A percentile compares a stretch with the other conserved stretches of the same genome.
These are phyloP conservation scores for Protobothrops flavoviridis DNA, from an alignment of 2,113 vertebrate genomes.

Conservation along the genomic window DNA sequence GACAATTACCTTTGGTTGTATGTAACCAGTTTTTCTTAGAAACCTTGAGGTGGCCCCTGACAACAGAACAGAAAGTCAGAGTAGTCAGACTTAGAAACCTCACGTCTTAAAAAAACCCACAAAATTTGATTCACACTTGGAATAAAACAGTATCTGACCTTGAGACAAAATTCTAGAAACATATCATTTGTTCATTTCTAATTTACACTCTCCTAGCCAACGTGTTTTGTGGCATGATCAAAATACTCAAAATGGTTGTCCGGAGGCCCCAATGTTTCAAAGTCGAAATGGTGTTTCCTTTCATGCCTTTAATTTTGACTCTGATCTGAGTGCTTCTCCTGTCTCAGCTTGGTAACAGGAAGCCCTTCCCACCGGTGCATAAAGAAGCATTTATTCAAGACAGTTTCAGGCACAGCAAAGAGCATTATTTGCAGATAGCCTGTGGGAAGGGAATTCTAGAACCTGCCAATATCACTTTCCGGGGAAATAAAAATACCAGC, in stretches of 20 bases:
- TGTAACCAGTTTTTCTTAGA: neutral
- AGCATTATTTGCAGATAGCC: conserved; percentile 1
- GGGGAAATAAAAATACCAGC: conserved; percentile 1
- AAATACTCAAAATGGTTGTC: neutral
- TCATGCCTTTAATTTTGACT: neutral
- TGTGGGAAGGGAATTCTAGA: conserved; percentile 11
- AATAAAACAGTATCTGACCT: neutral
- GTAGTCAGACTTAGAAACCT: too few relatives aligned
- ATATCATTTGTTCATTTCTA: neutral
- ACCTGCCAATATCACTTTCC: neutral
- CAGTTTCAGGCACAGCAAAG: conserved; percentile 7
- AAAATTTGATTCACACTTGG: neutral
- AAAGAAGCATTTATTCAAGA: conserved; percentile 14
- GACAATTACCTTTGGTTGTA: neutral
- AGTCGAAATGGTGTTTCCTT: neutral
- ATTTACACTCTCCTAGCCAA: neutral
- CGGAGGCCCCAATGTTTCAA: neutral
- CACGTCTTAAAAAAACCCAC: neutral
- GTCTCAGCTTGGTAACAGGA: neutral
- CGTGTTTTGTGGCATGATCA: neutral
- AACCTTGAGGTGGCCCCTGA: neutral
- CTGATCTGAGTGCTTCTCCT: neutral
- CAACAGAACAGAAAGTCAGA: neutral
- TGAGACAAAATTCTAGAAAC: neutral
- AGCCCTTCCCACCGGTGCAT: neutral